Percentiles rank a stretch among this genome's conserved stretches.
Conservation (phyloP, 2,113 vertebrate genomes). For the Microcebus griseorufus region DNA sequence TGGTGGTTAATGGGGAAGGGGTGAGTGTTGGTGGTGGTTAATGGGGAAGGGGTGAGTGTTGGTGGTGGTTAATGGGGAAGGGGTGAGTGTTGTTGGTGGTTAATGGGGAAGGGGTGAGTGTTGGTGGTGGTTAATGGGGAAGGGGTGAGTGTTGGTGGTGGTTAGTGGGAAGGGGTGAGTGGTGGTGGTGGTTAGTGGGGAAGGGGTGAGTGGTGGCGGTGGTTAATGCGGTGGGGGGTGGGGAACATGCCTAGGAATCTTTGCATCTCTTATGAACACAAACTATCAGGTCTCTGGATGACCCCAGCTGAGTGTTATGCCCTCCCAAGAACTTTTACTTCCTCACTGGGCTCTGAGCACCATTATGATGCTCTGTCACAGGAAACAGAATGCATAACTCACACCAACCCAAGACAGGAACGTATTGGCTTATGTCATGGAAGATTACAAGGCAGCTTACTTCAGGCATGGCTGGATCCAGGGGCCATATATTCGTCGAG, state of each 20-base stretch:
- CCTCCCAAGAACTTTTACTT: background rate
- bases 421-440: background rate
- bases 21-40: background rate
- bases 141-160: background rate
- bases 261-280: background rate
- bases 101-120: too few species aligned
- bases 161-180: background rate
- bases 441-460: background rate
- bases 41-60: too few species aligned
- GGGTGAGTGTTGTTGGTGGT: background rate
- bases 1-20: background rate
- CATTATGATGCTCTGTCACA: background rate
- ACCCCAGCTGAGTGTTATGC: background rate
- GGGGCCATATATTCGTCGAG: background rate
- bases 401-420: background rate
- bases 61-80: background rate
- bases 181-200: background rate
- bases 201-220: background rate
- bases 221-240: background rate
- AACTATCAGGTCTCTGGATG: background rate
- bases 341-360: background rate
- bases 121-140: background rate
- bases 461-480: conserved; percentile 15
- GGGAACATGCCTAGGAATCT: background rate
- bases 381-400: background rate